These are phyloP conservation scores for Mobula birostris DNA, from an alignment of 2,113 vertebrate genomes.

Conservation along the genomic window DNA sequence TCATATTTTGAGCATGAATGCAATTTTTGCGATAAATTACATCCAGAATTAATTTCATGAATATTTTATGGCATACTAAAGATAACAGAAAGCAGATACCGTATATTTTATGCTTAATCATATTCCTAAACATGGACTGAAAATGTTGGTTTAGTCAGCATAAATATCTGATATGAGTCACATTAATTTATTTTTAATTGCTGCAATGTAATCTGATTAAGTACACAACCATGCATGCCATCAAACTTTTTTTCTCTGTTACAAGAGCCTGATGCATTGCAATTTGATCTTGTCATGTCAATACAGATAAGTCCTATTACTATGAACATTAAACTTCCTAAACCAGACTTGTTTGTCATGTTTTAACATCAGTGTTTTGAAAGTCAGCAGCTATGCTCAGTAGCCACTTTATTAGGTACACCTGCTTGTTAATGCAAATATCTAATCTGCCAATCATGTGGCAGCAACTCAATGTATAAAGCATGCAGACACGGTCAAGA, in stretches of 20 bases:
- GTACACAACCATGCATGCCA: neutral
- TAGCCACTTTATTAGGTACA: too few species aligned
- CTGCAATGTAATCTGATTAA: slow-evolving; percentile 10
- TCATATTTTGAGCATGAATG: neutral
- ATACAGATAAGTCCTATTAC: neutral
- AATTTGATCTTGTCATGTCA: neutral
- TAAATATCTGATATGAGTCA: neutral
- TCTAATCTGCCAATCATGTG: too few species aligned
- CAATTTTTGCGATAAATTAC: neutral
- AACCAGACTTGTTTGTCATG: neutral
- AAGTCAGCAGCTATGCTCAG: neutral
- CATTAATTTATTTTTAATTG: slow-evolving; percentile 5
- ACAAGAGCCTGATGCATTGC: neutral
- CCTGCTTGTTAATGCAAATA: too few species aligned
- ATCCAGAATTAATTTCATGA: slow-evolving; percentile 3
- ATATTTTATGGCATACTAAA: slow-evolving; percentile 28
- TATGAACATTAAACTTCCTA: neutral
- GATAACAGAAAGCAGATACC: neutral
- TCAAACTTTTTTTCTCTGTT: neutral
- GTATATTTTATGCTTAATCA: slow-evolving; percentile 5
- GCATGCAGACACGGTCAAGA: too few species aligned
- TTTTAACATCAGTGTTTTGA: neutral
- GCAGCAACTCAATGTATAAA: too few species aligned
- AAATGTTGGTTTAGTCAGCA: neutral
- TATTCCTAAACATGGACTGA: neutral